Evolutionary conservation across 92 coral and sea anemone genomes (phyloP).

Genomic region (Muricea muricata): DNA sequence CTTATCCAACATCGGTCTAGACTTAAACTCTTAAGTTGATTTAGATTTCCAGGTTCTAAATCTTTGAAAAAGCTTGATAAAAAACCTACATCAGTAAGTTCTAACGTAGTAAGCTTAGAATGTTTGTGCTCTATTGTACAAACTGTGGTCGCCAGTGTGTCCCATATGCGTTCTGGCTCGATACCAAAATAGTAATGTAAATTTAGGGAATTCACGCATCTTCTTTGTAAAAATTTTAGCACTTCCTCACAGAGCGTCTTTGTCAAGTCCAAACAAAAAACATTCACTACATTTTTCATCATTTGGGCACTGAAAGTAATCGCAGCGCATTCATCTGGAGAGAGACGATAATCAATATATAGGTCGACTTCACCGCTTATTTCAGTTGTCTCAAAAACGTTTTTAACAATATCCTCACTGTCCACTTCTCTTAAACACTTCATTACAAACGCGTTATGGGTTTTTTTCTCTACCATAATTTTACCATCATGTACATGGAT

Average conservation of each 20-base stretch:
- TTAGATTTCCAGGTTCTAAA: neutral
- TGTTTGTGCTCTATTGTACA: neutral
- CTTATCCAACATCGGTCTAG: neutral
- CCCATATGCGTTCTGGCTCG: neutral
- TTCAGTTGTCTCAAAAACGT: neutral
- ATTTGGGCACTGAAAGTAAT: neutral
- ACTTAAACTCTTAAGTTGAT: neutral
- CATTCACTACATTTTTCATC: neutral
- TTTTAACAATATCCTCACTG: neutral
- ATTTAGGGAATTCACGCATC: neutral
- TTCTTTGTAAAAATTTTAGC: neutral
- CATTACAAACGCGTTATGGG: neutral
- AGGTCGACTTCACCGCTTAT: neutral
- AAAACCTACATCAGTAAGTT: neutral
- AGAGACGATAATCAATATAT: neutral
- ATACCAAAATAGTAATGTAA: neutral
- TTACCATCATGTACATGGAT: neutral
- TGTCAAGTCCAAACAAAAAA: neutral
- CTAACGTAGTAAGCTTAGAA: neutral
- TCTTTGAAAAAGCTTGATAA: neutral
- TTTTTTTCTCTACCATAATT: neutral
- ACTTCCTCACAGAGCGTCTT: neutral
- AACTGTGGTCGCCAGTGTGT: neutral
- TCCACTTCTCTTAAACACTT: conserved; percentile 9
- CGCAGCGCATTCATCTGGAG: neutral